Conservation (phyloP, 2,113 vertebrate species). For the Campylomormyrus numenius region DNA sequence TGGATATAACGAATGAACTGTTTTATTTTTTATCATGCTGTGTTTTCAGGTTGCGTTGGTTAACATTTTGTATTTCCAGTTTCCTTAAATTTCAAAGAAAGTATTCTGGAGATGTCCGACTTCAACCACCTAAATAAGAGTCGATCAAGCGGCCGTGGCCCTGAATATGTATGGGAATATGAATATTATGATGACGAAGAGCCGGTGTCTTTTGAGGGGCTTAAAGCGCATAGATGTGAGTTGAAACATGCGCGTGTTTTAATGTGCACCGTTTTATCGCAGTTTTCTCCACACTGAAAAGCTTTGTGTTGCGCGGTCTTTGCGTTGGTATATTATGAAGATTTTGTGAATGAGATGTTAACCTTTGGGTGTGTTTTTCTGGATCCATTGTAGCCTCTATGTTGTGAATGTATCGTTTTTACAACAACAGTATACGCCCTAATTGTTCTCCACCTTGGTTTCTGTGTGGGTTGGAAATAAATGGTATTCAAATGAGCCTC, state of each 20-base stretch:
- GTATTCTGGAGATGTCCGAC: constrained; percentile 61
- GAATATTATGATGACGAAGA: constrained; percentile 88
- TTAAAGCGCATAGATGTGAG: constrained; percentile 92
- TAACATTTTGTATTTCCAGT: constrained; percentile 7
- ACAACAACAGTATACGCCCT: background rate
- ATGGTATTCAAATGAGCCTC: background rate
- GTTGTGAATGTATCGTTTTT: background rate
- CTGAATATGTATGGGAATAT: constrained; percentile 89
- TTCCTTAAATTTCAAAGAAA: constrained; percentile 7
- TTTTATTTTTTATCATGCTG: background rate
- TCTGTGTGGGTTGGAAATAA: background rate
- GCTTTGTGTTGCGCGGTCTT: background rate
- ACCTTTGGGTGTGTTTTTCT: background rate
- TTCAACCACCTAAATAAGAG: constrained; percentile 66
- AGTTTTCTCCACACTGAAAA: background rate
- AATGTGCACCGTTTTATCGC: background rate
- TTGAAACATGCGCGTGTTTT: background rate
- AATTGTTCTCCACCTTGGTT: background rate
- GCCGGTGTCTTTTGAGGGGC: constrained; percentile 87
- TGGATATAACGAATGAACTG: background rate
- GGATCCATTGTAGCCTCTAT: background rate
- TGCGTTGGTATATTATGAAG: background rate
- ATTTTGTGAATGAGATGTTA: background rate
- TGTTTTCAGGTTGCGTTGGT: background rate
- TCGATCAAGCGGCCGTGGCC: constrained; percentile 59